These are phyloP conservation scores for Athene noctua DNA, from an alignment of 2,113 vertebrate species.

Conservation along the genomic window DNA sequence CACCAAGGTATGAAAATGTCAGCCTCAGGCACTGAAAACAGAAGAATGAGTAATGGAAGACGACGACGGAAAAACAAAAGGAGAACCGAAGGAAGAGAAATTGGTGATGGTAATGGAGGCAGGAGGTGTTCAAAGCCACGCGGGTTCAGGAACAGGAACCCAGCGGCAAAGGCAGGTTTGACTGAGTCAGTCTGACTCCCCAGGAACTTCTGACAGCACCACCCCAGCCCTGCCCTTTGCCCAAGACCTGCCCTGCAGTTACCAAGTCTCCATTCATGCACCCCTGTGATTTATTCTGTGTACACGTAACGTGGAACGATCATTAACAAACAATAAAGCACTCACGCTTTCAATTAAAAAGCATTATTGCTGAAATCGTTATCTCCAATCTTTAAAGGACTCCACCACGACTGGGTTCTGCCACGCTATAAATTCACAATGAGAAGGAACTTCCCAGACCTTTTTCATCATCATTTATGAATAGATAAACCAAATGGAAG, in stretches of 20 bases:
- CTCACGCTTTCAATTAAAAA: background rate
- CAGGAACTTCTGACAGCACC: background rate
- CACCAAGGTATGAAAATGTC: background rate
- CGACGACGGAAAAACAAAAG: background rate
- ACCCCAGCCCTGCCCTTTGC: background rate
- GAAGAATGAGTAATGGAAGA: background rate
- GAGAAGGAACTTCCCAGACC: background rate
- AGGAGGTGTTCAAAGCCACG: background rate
- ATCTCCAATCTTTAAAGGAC: background rate
- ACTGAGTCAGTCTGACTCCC: background rate
- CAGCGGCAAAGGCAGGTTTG: background rate
- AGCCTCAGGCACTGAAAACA: background rate
- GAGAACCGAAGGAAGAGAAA: background rate
- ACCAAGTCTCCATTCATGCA: background rate
- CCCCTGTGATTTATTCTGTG: background rate
- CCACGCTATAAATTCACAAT: background rate
- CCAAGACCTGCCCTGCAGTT: background rate
- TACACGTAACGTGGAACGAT: accelerated
- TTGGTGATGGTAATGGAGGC: background rate
- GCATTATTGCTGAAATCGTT: background rate
- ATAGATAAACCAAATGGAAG: background rate
- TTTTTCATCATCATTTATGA: background rate
- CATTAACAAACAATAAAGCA: background rate
- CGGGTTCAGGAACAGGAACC: background rate
- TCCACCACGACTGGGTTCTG: accelerated